Percentiles rank a stretch among this genome's conserved stretches.
Conservation (phyloP, 2,113 vertebrate species). For the Isurus oxyrinchus region DNA sequence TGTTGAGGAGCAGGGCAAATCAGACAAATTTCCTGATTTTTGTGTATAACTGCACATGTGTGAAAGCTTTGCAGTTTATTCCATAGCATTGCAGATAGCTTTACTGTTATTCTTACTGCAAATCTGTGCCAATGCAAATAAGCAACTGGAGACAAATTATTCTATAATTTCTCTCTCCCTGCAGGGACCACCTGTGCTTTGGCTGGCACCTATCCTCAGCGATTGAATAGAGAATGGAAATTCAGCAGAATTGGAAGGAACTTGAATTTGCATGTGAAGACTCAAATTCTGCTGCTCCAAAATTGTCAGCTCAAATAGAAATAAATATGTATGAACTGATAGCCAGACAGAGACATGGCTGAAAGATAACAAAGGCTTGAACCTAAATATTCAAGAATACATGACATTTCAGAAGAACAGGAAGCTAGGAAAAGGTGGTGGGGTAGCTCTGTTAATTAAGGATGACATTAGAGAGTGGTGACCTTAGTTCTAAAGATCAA, state of each 20-base stretch:
- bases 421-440: too few relatives aligned
- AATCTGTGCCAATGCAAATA: constrained; percentile 7
- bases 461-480: too few relatives aligned
- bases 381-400: too few relatives aligned
- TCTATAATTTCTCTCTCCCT: neutral
- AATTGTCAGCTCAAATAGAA: neutral
- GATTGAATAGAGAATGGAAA: neutral
- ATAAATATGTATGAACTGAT: too few relatives aligned
- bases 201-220: neutral
- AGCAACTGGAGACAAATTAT: constrained; percentile 6
- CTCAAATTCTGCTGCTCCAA: neutral
- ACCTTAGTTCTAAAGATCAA: too few relatives aligned
- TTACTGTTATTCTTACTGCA: neutral
- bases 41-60: neutral
- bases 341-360: too few relatives aligned
- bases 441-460: too few relatives aligned
- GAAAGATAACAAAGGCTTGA: too few relatives aligned
- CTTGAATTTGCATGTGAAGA: neutral
- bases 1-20: neutral
- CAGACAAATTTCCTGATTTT: neutral
- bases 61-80: neutral
- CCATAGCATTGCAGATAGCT: neutral
- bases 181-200: constrained; percentile 23
- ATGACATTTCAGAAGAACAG: too few relatives aligned
- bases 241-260: neutral